Percentiles rank a stretch among this genome's conserved stretches.
phyloP scores from a whole-genome alignment of 2,888 invertebrate species.

The Apoderus coryli region DNA sequence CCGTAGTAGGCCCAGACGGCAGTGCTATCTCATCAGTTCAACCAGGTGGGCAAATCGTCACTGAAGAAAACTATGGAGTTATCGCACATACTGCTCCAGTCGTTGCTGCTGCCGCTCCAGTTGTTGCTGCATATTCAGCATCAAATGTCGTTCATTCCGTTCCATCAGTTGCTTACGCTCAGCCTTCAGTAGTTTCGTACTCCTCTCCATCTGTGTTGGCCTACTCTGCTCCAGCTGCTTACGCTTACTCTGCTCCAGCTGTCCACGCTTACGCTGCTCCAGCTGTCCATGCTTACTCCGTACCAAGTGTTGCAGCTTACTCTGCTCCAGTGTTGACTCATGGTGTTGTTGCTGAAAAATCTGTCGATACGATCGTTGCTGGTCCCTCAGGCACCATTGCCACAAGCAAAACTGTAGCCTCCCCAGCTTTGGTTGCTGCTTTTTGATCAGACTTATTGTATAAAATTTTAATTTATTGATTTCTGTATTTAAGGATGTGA shows the following conservation, averaged over 20 bases:
- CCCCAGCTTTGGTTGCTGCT: conserved; percentile 17
- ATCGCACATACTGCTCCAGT: conserved; percentile 14
- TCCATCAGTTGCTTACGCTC: conserved; percentile 9
- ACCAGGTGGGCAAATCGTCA: conserved; percentile 19
- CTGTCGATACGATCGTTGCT: conserved; percentile 19
- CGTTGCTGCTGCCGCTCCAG: conserved; percentile 10
- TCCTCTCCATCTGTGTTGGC: conserved; percentile 12
- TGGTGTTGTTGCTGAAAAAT: conserved; percentile 8
- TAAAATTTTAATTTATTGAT: too few relatives aligned
- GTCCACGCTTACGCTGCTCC: conserved; percentile 14
- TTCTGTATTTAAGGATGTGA: too few relatives aligned
- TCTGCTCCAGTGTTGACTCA: conserved; percentile 11
- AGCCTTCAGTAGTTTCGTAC: conserved; percentile 11
- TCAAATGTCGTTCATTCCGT: conserved; percentile 1
- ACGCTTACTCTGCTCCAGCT: conserved; percentile 13
- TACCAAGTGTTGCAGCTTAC: conserved; percentile 11
- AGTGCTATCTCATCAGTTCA: conserved; percentile 20
- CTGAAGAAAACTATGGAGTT: conserved; percentile 17
- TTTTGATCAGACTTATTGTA: too few relatives aligned
- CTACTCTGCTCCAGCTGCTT: conserved; percentile 13
- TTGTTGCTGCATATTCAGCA: neutral
- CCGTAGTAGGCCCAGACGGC: conserved; percentile 20
- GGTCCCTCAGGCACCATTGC: conserved; percentile 22
- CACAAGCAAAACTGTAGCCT: conserved; percentile 16
- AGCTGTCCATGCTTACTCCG: conserved; percentile 11